Conservation (phyloP, 2,888 invertebrate species). For the Nyleta sp. region DNA sequence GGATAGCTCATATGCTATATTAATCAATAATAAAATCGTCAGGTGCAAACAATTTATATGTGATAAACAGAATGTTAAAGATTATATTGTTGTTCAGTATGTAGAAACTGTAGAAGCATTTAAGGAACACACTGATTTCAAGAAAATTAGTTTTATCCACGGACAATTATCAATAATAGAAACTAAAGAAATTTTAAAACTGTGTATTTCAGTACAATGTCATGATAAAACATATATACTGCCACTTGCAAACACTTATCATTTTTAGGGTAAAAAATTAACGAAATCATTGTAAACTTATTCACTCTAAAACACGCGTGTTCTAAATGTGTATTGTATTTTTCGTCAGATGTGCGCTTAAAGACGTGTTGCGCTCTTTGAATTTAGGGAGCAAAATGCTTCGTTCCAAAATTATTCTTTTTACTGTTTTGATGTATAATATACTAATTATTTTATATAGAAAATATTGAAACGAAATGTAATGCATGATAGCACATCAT, state of each 20-base stretch:
- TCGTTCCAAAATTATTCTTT: too few relatives aligned
- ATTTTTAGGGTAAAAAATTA: not conserved
- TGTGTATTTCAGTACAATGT: not conserved
- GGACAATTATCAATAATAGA: not conserved
- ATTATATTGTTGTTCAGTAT: not conserved
- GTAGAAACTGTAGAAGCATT: not conserved
- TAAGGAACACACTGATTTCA: not conserved
- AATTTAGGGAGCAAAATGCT: too few relatives aligned
- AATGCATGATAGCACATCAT: too few relatives aligned
- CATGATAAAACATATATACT: not conserved
- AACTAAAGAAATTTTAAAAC: slow-evolving; percentile 7
- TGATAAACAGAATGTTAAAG: not conserved
- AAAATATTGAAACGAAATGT: too few relatives aligned
- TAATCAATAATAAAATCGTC: not conserved
- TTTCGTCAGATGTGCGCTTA: too few relatives aligned
- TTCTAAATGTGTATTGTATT: too few relatives aligned
- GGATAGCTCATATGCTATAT: slow-evolving; percentile 5
- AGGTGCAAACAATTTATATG: slow-evolving; percentile 20
- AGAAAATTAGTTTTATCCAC: not conserved
- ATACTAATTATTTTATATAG: too few relatives aligned
- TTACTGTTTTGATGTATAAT: too few relatives aligned
- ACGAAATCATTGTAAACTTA: too few relatives aligned
- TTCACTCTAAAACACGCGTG: too few relatives aligned
- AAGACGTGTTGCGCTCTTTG: too few relatives aligned
- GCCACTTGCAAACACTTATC: not conserved